Conservation (phyloP, 2,888 invertebrate species). For the Ametastegia equiseti region DNA sequence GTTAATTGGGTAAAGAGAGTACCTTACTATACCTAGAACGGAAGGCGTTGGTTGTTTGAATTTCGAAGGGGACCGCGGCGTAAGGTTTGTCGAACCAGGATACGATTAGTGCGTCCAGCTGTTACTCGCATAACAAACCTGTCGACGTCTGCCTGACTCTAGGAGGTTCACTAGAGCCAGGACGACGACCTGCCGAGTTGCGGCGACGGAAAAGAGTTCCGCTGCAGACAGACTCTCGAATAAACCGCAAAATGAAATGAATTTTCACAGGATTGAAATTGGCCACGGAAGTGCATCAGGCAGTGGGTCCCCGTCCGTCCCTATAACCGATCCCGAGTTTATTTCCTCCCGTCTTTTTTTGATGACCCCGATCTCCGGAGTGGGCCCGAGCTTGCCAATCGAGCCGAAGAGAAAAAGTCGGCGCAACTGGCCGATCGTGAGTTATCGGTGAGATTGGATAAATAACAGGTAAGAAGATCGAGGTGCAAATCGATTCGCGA, state of each 20-base stretch:
- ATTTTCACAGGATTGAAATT: not conserved
- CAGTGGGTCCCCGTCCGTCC: too few relatives aligned
- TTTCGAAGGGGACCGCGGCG: not conserved
- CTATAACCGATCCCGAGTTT: too few relatives aligned
- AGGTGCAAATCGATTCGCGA: slow-evolving; percentile 35
- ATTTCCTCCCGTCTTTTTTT: not conserved
- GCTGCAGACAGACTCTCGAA: not conserved
- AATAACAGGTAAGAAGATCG: slow-evolving; percentile 35
- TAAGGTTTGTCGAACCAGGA: slow-evolving; percentile 33
- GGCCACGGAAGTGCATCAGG: not conserved
- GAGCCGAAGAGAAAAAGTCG: slow-evolving; percentile 25
- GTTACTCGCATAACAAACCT: slow-evolving; percentile 29
- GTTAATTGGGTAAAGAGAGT: not conserved
- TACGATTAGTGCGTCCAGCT: not conserved
- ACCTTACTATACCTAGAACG: not conserved
- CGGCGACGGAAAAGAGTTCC: not conserved
- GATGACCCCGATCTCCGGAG: slow-evolving; percentile 28
- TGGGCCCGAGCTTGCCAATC: not conserved
- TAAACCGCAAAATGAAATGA: slow-evolving; percentile 11
- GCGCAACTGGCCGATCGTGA: slow-evolving; percentile 18
- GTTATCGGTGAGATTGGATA: slow-evolving; percentile 31
- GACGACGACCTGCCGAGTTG: not conserved
- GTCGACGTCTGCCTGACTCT: slow-evolving; percentile 3
- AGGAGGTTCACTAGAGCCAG: not conserved
- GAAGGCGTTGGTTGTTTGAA: not conserved